phyloP scores from a whole-genome alignment of 1,140 invertebrate genomes.

The Plectus sambesii region DNA sequence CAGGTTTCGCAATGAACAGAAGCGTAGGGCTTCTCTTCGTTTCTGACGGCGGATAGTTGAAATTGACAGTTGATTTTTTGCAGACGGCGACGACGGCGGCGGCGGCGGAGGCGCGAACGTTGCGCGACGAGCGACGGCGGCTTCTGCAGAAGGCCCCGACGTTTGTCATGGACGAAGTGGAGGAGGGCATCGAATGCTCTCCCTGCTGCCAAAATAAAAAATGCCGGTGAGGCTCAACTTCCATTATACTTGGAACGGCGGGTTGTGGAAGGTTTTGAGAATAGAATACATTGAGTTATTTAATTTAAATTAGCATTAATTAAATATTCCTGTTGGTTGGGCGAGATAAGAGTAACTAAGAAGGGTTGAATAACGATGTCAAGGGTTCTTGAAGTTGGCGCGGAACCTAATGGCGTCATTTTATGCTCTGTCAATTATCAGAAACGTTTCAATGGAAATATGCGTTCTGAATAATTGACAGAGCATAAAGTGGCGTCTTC shows the following conservation, averaged over 20 bases:
- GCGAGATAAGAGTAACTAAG: slow-evolving; percentile 11
- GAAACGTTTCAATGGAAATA: no score
- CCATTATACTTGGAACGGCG: slow-evolving; percentile 3
- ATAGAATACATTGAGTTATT: slow-evolving; percentile 14
- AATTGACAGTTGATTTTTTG: neutral
- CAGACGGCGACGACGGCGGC: neutral
- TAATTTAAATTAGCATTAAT: slow-evolving; percentile 4
- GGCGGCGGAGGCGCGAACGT: neutral
- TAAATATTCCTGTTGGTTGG: neutral
- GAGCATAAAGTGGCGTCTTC: no score
- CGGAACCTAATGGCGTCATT: no score
- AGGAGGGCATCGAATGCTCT: slow-evolving; percentile 28
- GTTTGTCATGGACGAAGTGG: slow-evolving; percentile 15
- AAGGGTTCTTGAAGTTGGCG: slow-evolving; percentile 6
- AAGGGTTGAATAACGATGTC: slow-evolving; percentile 4
- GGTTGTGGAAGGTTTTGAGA: slow-evolving; percentile 7
- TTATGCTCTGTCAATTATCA: no score
- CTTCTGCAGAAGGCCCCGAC: slow-evolving; percentile 3
- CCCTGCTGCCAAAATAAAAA: slow-evolving; percentile 32
- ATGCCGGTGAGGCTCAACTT: slow-evolving; percentile 20
- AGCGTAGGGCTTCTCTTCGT: no score
- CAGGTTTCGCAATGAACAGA: no score
- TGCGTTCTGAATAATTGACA: no score
- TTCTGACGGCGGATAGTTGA: neutral
- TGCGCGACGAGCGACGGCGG: neutral